Percentiles rank a stretch among this genome's conserved stretches.
Evolutionary conservation across 2,888 invertebrate genomes (phyloP).

Genomic region (Teleogryllus oceanicus): DNA sequence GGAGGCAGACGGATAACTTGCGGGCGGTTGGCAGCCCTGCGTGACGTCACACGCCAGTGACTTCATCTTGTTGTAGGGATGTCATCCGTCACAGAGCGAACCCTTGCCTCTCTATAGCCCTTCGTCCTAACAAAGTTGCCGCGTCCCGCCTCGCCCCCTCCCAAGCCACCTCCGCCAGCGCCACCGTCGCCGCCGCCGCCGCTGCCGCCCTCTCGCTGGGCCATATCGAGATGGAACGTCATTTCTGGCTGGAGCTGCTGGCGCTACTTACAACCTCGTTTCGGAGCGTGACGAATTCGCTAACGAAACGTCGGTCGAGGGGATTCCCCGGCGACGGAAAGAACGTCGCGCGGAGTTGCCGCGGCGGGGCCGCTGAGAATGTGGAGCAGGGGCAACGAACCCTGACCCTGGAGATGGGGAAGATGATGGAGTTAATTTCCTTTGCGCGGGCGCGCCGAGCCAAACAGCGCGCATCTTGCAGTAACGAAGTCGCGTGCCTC

Average conservation of each 20-base stretch:
- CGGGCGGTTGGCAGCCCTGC: conserved; percentile 35
- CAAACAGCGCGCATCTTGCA: conserved; percentile 4
- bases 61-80: conserved; percentile 48
- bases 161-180: conserved; percentile 28
- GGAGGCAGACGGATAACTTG: conserved; percentile 8
- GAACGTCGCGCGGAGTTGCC: neutral
- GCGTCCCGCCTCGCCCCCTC: conserved; percentile 25
- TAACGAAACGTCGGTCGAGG: conserved; percentile 18
- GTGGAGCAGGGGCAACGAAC: neutral
- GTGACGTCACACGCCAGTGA: conserved; percentile 55
- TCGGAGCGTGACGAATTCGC: conserved; percentile 7
- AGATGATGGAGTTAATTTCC: conserved; percentile 2
- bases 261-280: neutral
- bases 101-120: conserved; percentile 18
- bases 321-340: neutral
- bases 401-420: conserved; percentile 2
- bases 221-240: conserved; percentile 25
- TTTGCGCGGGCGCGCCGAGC: neutral
- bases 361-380: neutral
- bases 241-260: neutral
- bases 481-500: conserved; percentile 2
- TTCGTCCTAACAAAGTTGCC: conserved; percentile 9
- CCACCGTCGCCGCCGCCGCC: conserved; percentile 19
- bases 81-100: conserved; percentile 35
- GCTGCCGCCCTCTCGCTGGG: conserved; percentile 24